Evolutionary conservation across 2,113 vertebrate genomes (phyloP).

Genomic region (Chaetodon auriga): DNA sequence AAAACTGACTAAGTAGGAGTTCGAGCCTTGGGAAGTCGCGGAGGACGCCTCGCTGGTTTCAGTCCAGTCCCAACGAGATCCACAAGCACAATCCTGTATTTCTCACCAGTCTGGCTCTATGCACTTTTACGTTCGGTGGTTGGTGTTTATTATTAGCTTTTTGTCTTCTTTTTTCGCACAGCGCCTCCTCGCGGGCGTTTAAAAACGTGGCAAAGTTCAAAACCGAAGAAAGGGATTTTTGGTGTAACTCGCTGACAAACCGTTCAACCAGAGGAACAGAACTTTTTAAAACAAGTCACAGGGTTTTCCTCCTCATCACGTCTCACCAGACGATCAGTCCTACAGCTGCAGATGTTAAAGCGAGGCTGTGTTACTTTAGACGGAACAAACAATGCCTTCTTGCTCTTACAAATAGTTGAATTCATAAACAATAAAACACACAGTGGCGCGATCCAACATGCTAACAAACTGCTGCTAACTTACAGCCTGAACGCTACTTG

Average conservation of each 20-base stretch:
- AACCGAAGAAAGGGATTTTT: constrained; percentile 41
- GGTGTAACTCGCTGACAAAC: constrained; percentile 12
- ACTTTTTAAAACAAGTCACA: background rate
- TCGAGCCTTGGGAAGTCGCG: constrained; percentile 46
- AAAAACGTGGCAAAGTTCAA: constrained; percentile 38
- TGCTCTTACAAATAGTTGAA: background rate
- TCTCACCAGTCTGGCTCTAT: constrained; percentile 72
- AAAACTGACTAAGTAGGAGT: constrained; percentile 50
- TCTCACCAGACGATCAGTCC: background rate
- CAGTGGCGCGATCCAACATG: background rate
- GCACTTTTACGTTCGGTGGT: constrained; percentile 73
- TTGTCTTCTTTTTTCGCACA: constrained; percentile 21
- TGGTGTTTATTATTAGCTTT: constrained; percentile 47
- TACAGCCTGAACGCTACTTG: background rate
- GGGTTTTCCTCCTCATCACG: background rate
- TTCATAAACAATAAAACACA: constrained; percentile 6
- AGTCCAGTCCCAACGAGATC: constrained; percentile 52
- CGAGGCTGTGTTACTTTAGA: constrained; percentile 40
- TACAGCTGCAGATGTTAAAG: constrained; percentile 27
- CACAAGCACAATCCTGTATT: constrained; percentile 78
- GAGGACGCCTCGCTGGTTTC: constrained; percentile 46
- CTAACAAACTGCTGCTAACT: background rate
- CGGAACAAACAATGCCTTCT: background rate
- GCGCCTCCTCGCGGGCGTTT: constrained; percentile 20
- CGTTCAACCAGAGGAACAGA: background rate